These are phyloP conservation scores for Cynodonichthys magdalenae DNA, from an alignment of 2,797 vertebrate genomes.

Conservation along the genomic window DNA sequence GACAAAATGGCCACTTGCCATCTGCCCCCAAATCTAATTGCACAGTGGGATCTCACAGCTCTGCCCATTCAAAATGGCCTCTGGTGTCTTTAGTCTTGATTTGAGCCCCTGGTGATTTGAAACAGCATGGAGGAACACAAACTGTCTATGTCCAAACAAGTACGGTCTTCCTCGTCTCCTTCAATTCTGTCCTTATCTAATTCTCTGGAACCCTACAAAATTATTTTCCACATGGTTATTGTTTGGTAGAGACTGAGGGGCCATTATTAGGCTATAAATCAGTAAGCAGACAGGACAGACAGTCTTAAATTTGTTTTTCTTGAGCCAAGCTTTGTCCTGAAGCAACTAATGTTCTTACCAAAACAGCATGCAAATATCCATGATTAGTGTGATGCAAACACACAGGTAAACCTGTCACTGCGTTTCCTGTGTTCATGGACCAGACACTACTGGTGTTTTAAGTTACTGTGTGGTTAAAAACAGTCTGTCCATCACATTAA, in stretches of 20 bases:
- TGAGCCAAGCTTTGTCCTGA: not conserved
- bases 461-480: not conserved
- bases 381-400: constrained; percentile 10
- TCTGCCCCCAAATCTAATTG: constrained; percentile 64
- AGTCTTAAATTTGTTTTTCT: not conserved
- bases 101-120: constrained; percentile 17
- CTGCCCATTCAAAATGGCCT: constrained; percentile 16
- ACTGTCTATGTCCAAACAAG: constrained; percentile 30
- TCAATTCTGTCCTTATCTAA: constrained; percentile 26
- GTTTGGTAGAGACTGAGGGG: not conserved
- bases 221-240: not conserved
- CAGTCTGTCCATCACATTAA: not conserved
- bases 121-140: constrained; percentile 15
- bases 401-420: not conserved
- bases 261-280: not conserved
- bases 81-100: constrained; percentile 23
- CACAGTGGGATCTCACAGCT: constrained; percentile 45
- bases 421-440: not conserved
- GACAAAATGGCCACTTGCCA: constrained; percentile 60
- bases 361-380: constrained; percentile 10
- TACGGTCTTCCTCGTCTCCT: constrained; percentile 7
- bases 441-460: not conserved
- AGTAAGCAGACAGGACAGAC: not conserved
- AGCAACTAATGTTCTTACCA: not conserved
- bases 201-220: constrained; percentile 24